Evolutionary conservation across 1,140 invertebrate species (phyloP).

Genomic region (Brachystomella parvula): DNA sequence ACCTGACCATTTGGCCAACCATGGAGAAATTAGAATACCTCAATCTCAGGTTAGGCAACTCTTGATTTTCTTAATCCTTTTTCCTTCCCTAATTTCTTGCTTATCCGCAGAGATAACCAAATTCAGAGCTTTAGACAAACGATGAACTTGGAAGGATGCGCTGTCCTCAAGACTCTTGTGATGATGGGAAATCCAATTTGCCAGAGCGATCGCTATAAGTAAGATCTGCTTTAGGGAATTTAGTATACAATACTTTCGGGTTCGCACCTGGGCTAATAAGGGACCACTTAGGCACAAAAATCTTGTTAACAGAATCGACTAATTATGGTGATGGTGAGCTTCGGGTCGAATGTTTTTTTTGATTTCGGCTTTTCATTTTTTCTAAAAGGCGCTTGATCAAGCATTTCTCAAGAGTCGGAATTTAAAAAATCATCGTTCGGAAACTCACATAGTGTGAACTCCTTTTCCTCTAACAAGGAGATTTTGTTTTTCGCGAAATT

Average conservation of each 20-base stretch:
- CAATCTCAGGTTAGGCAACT: constrained; percentile 18
- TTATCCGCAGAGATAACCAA: not conserved
- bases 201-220: constrained; percentile 15
- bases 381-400: too few relatives aligned
- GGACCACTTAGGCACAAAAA: too few relatives aligned
- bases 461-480: too few relatives aligned
- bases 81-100: not conserved
- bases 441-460: too few relatives aligned
- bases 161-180: constrained; percentile 6
- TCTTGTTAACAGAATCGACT: too few relatives aligned
- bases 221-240: not conserved
- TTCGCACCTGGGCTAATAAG: too few relatives aligned
- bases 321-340: not conserved
- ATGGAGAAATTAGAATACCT: constrained; percentile 21
- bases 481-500: too few relatives aligned
- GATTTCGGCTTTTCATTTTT: not conserved
- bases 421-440: too few relatives aligned
- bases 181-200: constrained; percentile 17
- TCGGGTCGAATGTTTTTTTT: not conserved
- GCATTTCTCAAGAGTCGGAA: too few relatives aligned
- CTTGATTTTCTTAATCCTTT: not conserved
- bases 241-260: too few relatives aligned
- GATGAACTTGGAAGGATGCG: not conserved
- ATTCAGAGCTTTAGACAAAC: not conserved
- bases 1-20: constrained; percentile 8